phyloP scores from a whole-genome alignment of 1,140 invertebrate species.

The Drosophila simulans region DNA sequence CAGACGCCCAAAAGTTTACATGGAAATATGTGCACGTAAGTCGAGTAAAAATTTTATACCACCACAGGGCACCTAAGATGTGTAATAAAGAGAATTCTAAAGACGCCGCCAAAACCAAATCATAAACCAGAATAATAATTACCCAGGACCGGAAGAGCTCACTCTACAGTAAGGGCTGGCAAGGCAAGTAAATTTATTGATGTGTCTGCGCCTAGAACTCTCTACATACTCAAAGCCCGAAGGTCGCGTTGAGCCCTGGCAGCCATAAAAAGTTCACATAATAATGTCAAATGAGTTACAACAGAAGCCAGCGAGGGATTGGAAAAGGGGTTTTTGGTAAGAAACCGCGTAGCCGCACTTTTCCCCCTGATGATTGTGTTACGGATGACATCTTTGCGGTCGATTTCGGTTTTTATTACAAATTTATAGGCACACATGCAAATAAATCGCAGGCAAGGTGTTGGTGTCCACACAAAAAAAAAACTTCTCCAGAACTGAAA shows the following conservation, averaged over 20 bases:
- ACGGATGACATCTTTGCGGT: slow-evolving; percentile 66
- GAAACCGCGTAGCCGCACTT: slow-evolving; percentile 30
- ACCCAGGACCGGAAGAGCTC: slow-evolving; percentile 66
- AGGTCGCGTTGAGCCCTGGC: slow-evolving; percentile 67
- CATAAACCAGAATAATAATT: slow-evolving; percentile 83
- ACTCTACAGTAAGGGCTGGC: slow-evolving; percentile 5
- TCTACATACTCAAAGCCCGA: slow-evolving; percentile 30
- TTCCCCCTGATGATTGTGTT: slow-evolving; percentile 73
- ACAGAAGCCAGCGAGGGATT: slow-evolving; percentile 62
- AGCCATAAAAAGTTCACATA: slow-evolving; percentile 82
- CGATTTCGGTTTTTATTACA: slow-evolving; percentile 82
- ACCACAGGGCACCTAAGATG: slow-evolving; percentile 55
- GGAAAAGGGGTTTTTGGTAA: slow-evolving; percentile 2
- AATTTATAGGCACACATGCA: slow-evolving; percentile 84
- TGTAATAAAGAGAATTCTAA: slow-evolving; percentile 79
- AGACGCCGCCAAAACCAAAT: slow-evolving; percentile 65
- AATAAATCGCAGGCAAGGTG: slow-evolving; percentile 70
- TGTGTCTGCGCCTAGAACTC: slow-evolving; percentile 63
- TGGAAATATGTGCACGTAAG: slow-evolving; percentile 41
- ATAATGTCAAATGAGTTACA: slow-evolving; percentile 83
- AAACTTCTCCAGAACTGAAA: slow-evolving; percentile 35
- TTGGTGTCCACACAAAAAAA: background rate
- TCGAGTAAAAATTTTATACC: slow-evolving; percentile 72
- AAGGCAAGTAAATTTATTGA: slow-evolving; percentile 75
- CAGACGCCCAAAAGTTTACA: slow-evolving; percentile 16